Base-by-base conservation (phyloP, 2,113 vertebrate species). In the Jacana jacana region DNA sequence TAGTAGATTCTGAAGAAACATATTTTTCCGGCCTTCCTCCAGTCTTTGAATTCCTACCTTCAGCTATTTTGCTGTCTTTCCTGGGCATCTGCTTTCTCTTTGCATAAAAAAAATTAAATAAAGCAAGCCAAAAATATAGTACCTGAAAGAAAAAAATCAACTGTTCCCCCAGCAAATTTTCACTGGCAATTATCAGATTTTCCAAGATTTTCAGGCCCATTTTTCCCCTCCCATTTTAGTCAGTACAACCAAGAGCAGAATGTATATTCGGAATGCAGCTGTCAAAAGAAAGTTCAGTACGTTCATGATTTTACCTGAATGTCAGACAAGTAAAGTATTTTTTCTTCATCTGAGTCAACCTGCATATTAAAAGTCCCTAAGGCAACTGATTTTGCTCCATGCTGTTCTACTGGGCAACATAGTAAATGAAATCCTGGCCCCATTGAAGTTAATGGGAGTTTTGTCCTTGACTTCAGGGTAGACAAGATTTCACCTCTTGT, bases 381-480 rank as follows among this genome's bases (percentile, higher is more conserved):
- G 69, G 69, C 77, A 64, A 54, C 61, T 68, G 44, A 31, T 25
- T 92, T 93, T 84, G 52, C 64, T 92, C 81, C 88, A 86, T 69
- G 20, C 39, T 85, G 57, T 48, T 60, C 86, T 78, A 35, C 37
- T 81, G 82, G 65, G 90, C 86, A 71, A 28, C 60, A 37, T 6
- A 61, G 71, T 13, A 54, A 69, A 60, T 68, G 84, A 89, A 91
- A 82, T 95, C 58, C 31, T 61, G 81, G 84, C 44, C 87, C 78
- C 23, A 22, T 1, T 86, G 87, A 85, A 94, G 65, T 79, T 92
- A 73, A 91, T 91, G 52, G 42, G 42, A 72, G 28, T 58, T 96
- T 88, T 69, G 76, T 49, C 92, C 93, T 94, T 96, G 86, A 44
- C 61, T 84, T 81, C 39, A 54, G 52, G 7, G 61, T 11, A 61